Evolutionary conservation across 2,888 invertebrate genomes (phyloP), one percentile per base, ranked within the genome.

Genomic region (Artemia sinica): DNA sequence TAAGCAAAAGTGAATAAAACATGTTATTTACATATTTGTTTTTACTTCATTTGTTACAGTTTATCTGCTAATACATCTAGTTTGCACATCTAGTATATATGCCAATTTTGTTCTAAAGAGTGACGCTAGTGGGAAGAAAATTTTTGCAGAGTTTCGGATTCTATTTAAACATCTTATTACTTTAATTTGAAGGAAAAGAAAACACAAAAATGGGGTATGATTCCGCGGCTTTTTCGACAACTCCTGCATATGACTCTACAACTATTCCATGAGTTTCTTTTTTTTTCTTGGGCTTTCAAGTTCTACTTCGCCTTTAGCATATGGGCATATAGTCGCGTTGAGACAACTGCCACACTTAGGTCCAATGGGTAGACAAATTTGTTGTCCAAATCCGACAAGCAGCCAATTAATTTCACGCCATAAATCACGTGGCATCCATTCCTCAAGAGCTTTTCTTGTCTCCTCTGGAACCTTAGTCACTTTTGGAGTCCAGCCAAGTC

Each of bases 371-470:
- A 84, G 79, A 77, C 98, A 98, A 71, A 87, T 85, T 69, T 91
- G 90, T 80, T 98, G 97, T 0, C 98, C 98, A 80, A 98, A 98
- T 8, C 98, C 98, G 11, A 98, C 98, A 72, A 98, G 80, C 3
- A 96, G 81, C 75, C 88, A 85, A 79, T 97, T 94, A 0, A 91
- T 85, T 78, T 92, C 88, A 72, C 82, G 82, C 95, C 95, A 95
- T 11, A 87, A 77, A 3, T 86, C 82, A 73, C 82, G 83, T 0
- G 97, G 97, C 66, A 98, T 77, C 93, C 95, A 95, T 11, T 83
- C 81, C 79, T 98, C 90, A 48, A 98, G 79, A 11, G 84, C 84
- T 73, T 83, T 82, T 70, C 93, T 82, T 0, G 97, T 97, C 58
- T 86, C 84, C 78, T 97, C 96, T 0, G 97, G 95, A 65, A 77